These are phyloP conservation scores for Machimus atricapillus DNA, from an alignment of 2,888 invertebrate genomes.

Conservation along the genomic window DNA sequence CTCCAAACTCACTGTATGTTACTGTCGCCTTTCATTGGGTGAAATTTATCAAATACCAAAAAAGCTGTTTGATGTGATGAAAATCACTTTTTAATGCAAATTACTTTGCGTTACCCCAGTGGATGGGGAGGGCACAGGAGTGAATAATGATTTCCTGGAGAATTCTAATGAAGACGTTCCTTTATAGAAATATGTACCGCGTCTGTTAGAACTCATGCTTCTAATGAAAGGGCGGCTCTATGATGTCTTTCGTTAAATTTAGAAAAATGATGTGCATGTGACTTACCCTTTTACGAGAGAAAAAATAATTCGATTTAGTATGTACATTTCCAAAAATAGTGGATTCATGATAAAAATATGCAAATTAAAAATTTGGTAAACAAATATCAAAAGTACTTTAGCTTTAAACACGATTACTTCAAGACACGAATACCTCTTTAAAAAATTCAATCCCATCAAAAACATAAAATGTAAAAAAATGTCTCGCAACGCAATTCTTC, in stretches of 20 bases:
- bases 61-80: slow-evolving; percentile 34
- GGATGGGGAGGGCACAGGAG: neutral
- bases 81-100: slow-evolving; percentile 39
- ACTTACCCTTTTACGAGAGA: neutral
- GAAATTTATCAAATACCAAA: slow-evolving; percentile 29
- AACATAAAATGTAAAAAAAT: too few relatives aligned
- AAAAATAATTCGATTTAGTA: neutral
- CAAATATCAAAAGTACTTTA: too few relatives aligned
- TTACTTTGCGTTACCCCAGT: neutral
- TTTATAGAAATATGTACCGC: neutral
- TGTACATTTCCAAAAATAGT: neutral
- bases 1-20: neutral
- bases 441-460: too few relatives aligned
- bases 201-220: too few relatives aligned
- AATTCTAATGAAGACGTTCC: slow-evolving; percentile 21
- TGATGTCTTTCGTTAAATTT: neutral
- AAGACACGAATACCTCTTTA: too few relatives aligned
- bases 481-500: too few relatives aligned
- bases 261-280: neutral
- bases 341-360: too few relatives aligned
- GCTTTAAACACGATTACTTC: too few relatives aligned
- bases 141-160: slow-evolving; percentile 26
- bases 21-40: slow-evolving; percentile 12
- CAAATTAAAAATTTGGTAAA: neutral
- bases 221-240: neutral